Base-by-base conservation (phyloP, 1,140 invertebrate species). In the Neodiprion pinetum region DNA sequence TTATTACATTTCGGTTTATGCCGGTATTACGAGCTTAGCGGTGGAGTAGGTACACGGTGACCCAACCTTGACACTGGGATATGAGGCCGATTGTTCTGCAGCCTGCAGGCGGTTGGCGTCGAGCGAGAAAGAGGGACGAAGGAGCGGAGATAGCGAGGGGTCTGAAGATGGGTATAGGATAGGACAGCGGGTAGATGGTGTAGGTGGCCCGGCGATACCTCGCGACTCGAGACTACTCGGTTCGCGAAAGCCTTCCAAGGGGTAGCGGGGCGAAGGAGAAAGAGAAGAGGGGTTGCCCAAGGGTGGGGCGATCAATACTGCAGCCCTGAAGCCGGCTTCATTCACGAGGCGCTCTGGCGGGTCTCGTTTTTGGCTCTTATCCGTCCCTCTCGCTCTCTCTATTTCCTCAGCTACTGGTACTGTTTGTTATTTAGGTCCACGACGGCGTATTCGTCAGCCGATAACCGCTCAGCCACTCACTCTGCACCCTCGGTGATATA, bases 41-140 rank as follows among this genome's bases (percentile, higher is more conserved):
- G 28, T 40, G 28, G 5, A 40, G 28, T 40, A 40, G 28, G 28
- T 40, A 40, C 5, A 2, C 28, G 28, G 28, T 81, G 82, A 80
- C 76, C 79, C 75, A 83, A 83, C 84, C 84, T 85, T 85, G 84
- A 85, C 84, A 85, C 79, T 85, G 83, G 81, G 61, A 77, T 40
- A 40, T 61, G 79, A 75, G 72, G 65, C n/a, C 50, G 77, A 67
- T 77, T 72, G 80, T 77, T 77, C 28, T 70, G 80, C 71, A 61
- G 74, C 48, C 73, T 74, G 75, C 74, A 67, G 72, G 72, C 76
- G 75, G 72, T 78, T 75, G 76, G 50, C 28, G 23, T 48, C 69
- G 17, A 48, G 69, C 28, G 10, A 14, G 21, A 48, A 48, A 23
- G 17, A 40, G 48, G 69, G 40, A 70, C 69, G 28, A 70, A 48